A percentile compares a stretch with the other conserved stretches of the same genome.
Conservation (phyloP, 2,797 vertebrate species). For the Oryzias sinensis region DNA sequence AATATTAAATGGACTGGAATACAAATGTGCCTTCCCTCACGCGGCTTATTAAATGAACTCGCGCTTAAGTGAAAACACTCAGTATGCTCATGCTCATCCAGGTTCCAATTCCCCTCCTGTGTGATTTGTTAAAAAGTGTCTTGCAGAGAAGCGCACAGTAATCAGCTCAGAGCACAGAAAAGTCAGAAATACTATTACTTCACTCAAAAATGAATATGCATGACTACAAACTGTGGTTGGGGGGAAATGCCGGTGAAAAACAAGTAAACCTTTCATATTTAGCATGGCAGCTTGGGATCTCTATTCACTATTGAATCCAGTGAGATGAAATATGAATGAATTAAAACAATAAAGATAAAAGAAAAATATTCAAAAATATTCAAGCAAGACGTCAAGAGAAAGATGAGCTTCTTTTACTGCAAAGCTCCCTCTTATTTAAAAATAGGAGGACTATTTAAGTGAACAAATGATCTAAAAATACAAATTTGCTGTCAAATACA, state of each 20-base stretch:
- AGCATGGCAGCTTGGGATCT: conserved; percentile 10
- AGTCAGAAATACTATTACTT: conserved; percentile 27
- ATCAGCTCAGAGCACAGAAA: conserved; percentile 30
- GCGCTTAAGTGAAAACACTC: conserved; percentile 5
- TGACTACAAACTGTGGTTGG: no score
- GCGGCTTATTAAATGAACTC: conserved; percentile 39
- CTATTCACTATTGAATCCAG: background rate
- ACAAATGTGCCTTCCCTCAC: conserved; percentile 42
- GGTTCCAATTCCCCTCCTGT: conserved; percentile 17
- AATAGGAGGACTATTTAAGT: conserved; percentile 38
- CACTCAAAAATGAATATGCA: background rate
- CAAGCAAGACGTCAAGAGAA: conserved; percentile 14
- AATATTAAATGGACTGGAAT: conserved; percentile 40
- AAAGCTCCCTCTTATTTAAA: conserved; percentile 23
- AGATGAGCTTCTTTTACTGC: conserved; percentile 11
- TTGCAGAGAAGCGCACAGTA: conserved; percentile 18
- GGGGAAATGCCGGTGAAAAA: no score
- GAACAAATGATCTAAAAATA: conserved; percentile 45
- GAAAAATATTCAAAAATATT: background rate
- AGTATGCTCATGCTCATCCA: conserved; percentile 33
- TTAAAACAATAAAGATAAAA: no score
- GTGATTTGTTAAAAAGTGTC: conserved; percentile 31
- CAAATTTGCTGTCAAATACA: conserved; percentile 14
- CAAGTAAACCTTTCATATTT: no score
- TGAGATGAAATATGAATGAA: no score